Percentiles rank a stretch among this genome's conserved stretches.
phyloP scores from a whole-genome alignment of 2,113 vertebrate species.

The Oceanodroma tethys region DNA sequence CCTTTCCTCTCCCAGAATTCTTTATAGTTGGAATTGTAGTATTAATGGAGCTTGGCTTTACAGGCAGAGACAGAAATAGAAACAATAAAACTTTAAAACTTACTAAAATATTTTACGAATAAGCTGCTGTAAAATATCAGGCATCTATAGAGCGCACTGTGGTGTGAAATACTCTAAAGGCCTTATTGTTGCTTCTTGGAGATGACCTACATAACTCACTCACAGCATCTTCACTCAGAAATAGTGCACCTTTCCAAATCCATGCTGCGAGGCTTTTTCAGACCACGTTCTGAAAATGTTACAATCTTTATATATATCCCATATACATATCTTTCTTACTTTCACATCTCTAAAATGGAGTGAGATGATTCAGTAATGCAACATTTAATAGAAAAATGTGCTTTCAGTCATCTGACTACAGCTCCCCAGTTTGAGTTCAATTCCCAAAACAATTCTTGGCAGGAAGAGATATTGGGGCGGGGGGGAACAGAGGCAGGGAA shows the following conservation, averaged over 20 bases:
- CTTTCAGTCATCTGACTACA: not conserved
- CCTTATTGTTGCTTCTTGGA: not conserved
- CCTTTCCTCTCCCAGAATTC: not conserved
- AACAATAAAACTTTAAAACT: slow-evolving; percentile 50
- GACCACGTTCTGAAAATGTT: not conserved
- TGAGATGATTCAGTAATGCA: not conserved
- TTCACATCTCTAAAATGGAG: not conserved
- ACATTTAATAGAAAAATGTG: not conserved
- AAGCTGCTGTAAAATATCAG: slow-evolving; percentile 14
- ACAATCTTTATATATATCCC: not conserved
- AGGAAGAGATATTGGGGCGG: not conserved
- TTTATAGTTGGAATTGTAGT: not conserved
- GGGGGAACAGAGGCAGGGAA: not conserved
- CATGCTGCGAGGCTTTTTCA: not conserved
- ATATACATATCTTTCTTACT: not conserved
- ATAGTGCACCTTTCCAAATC: not conserved
- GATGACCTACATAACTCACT: slow-evolving; percentile 8
- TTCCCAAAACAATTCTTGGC: not conserved
- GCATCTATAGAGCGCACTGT: not conserved
- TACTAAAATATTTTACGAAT: not conserved
- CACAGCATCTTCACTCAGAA: not conserved
- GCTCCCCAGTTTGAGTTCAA: not conserved
- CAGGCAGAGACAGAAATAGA: slow-evolving; percentile 21
- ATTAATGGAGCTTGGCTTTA: slow-evolving; percentile 22
- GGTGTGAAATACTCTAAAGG: not conserved